A percentile compares a stretch with the other conserved stretches of the same genome.
phyloP scores from a whole-genome alignment of 2,888 invertebrate species.

The Harpalus rufipes region DNA sequence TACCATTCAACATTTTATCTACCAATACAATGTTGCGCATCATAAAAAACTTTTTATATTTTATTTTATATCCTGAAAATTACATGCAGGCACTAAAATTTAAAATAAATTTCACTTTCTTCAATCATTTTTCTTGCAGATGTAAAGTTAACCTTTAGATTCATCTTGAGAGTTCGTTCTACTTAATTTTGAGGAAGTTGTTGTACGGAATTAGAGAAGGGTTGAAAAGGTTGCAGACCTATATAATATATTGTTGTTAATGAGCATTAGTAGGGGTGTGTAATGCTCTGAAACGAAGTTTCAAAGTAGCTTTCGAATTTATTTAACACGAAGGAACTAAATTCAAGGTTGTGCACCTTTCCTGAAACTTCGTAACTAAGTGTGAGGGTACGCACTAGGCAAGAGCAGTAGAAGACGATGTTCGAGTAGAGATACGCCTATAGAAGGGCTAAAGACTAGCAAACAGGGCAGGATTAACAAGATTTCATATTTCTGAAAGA shows the following conservation, averaged over 20 bases:
- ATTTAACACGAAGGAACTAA: conserved; percentile 38
- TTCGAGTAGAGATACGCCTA: conserved; percentile 1
- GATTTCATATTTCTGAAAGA: not conserved
- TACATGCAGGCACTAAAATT: not conserved
- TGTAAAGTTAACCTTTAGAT: not conserved
- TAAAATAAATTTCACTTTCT: conserved; percentile 1
- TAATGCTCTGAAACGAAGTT: conserved; percentile 27
- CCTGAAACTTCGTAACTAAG: conserved; percentile 35
- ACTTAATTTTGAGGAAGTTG: not conserved
- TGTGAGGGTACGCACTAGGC: conserved; percentile 6
- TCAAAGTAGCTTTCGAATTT: conserved; percentile 44
- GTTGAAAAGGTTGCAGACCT: conserved; percentile 1
- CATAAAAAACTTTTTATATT: not conserved
- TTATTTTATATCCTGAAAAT: not conserved
- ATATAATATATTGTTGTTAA: conserved; percentile 35
- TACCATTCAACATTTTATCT: not conserved
- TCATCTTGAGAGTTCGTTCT: not conserved
- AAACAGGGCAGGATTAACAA: not conserved
- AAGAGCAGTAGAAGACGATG: conserved; percentile 1
- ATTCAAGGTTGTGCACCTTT: conserved; percentile 40
- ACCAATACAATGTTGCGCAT: not conserved
- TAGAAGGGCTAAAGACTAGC: not conserved
- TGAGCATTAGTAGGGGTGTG: conserved; percentile 21
- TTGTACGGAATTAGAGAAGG: not conserved
- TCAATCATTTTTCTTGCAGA: not conserved